phyloP scores from a whole-genome alignment of 2,797 vertebrate species.

The Triplophysa yarkandensis region DNA sequence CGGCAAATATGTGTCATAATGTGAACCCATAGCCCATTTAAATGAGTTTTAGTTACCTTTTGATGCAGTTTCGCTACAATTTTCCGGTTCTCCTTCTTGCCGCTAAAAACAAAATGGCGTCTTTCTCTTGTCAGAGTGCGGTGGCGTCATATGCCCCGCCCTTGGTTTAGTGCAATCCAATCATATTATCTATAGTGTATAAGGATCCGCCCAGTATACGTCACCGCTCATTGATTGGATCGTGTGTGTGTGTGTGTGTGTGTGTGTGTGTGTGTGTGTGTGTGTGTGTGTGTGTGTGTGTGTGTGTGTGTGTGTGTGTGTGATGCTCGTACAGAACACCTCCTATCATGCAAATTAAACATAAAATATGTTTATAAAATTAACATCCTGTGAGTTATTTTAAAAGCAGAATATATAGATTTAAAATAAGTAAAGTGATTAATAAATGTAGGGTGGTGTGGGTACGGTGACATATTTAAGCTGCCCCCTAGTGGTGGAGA shows the following conservation, averaged over 20 bases:
- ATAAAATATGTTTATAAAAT: slow-evolving; percentile 29
- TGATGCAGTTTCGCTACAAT: slow-evolving; percentile 62
- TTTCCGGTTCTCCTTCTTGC: slow-evolving; percentile 60
- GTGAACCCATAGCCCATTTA: neutral
- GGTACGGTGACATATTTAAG: too few species aligned
- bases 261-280: slow-evolving; percentile 43
- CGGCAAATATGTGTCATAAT: neutral
- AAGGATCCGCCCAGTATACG: slow-evolving; percentile 30
- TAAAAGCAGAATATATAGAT: neutral
- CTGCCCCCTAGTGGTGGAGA: too few species aligned
- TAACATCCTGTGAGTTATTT: neutral
- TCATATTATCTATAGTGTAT: slow-evolving; percentile 30
- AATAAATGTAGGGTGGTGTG: neutral
- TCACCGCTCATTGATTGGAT: slow-evolving; percentile 42
- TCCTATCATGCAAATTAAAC: slow-evolving; percentile 17
- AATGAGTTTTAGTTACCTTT: slow-evolving; percentile 40
- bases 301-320: slow-evolving; percentile 42
- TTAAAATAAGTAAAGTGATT: neutral
- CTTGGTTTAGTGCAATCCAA: slow-evolving; percentile 47
- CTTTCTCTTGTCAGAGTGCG: slow-evolving; percentile 58
- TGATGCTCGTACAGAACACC: neutral
- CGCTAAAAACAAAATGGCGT: slow-evolving; percentile 74
- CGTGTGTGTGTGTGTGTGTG: slow-evolving; percentile 40
- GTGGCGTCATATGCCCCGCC: slow-evolving; percentile 58
- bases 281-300: slow-evolving; percentile 36